Percentiles rank a stretch among this genome's conserved stretches.
phyloP scores from a whole-genome alignment of 1,140 invertebrate species.

The Drosophila kurseongensis region DNA sequence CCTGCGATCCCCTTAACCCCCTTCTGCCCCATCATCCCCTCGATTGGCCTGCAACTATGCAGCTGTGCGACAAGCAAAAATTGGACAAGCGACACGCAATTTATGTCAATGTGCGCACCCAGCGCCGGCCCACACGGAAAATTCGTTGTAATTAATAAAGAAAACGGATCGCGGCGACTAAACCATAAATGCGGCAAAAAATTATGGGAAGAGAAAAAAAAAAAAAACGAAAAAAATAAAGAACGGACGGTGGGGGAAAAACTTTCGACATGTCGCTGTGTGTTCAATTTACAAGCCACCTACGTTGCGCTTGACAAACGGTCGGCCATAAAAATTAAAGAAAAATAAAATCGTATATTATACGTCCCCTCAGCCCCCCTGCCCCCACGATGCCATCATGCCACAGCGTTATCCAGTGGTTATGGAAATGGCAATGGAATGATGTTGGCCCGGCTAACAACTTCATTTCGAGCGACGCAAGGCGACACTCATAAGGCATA shows the following conservation, averaged over 20 bases:
- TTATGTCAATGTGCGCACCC: conserved; percentile 80
- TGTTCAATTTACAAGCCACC: conserved; percentile 76
- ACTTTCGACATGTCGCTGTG: conserved; percentile 61
- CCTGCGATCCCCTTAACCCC: neutral
- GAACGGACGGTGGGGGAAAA: conserved; percentile 29
- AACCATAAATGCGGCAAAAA: conserved; percentile 27
- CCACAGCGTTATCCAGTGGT: neutral
- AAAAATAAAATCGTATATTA: conserved; percentile 83
- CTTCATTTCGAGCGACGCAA: conserved; percentile 73
- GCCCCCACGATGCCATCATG: too few relatives aligned
- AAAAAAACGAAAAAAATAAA: neutral
- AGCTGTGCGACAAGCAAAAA: conserved; percentile 83
- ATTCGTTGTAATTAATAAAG: conserved; percentile 80
- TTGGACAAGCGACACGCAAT: conserved; percentile 83
- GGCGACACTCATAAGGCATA: conserved; percentile 83
- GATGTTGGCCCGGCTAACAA: conserved; percentile 82
- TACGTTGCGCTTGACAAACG: conserved; percentile 77
- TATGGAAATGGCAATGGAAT: conserved; percentile 38
- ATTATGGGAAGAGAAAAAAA: conserved; percentile 2
- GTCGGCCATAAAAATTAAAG: conserved; percentile 75
- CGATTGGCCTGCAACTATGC: conserved; percentile 57
- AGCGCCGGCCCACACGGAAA: conserved; percentile 78
- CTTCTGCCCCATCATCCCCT: neutral
- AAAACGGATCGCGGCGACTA: conserved; percentile 39
- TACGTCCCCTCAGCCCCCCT: neutral